Evolutionary conservation across 2,888 invertebrate genomes (phyloP).

Genomic region (Anaspis maculata): DNA sequence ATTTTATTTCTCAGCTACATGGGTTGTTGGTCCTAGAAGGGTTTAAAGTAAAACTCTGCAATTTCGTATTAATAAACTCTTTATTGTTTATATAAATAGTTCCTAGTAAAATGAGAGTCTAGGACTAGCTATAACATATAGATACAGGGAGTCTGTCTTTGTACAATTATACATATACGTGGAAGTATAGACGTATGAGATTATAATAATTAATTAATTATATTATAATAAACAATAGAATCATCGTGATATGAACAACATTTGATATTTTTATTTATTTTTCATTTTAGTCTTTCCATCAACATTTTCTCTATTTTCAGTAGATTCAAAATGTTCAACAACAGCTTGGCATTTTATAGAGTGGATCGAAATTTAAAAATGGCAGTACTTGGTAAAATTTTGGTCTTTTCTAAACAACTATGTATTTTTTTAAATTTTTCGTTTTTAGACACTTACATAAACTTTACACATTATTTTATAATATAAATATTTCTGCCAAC

Average conservation of each 20-base stretch:
- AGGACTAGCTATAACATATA: conserved; percentile 41
- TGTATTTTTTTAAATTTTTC: too few species aligned
- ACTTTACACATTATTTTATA: too few species aligned
- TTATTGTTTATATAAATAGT: conserved; percentile 40
- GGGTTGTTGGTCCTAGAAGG: too few species aligned
- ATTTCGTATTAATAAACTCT: conserved; percentile 32
- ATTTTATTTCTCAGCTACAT: too few species aligned
- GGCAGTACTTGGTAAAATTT: conserved; percentile 25
- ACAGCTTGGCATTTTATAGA: conserved; percentile 26
- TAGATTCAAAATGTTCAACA: conserved; percentile 16
- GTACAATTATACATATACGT: conserved; percentile 39
- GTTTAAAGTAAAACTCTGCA: too few species aligned
- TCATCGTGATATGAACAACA: conserved; percentile 26
- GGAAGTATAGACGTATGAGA: conserved; percentile 32
- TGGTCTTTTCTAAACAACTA: conserved; percentile 17
- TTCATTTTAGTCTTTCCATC: too few species aligned
- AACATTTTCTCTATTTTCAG: too few species aligned
- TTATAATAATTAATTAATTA: conserved; percentile 9
- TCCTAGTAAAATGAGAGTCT: conserved; percentile 36
- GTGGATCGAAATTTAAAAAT: conserved; percentile 20
- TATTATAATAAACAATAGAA: conserved; percentile 14
- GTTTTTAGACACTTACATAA: too few species aligned
- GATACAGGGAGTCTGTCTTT: conserved; percentile 33
- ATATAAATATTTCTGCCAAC: conserved; percentile 22
- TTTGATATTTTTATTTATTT: conserved; percentile 23